These are phyloP conservation scores for Triplophysa siluroides DNA, from an alignment of 2,113 vertebrate genomes.

Conservation along the genomic window DNA sequence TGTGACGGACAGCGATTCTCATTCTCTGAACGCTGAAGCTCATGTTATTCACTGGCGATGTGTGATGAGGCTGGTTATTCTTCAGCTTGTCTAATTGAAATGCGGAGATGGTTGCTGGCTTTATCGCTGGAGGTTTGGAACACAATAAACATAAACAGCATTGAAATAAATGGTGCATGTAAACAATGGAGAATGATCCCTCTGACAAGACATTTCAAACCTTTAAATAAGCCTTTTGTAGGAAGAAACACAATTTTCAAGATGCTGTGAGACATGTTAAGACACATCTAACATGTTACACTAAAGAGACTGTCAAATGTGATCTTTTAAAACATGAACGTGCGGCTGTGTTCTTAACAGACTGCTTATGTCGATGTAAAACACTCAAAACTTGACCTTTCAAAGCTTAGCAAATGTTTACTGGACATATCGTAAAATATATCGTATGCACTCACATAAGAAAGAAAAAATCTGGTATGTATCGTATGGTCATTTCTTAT, in stretches of 20 bases:
- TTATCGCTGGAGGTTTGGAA: slow-evolving; percentile 5
- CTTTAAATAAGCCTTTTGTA: not conserved
- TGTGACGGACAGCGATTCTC: slow-evolving; percentile 24
- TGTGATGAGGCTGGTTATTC: not conserved
- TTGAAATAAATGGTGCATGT: slow-evolving; percentile 3
- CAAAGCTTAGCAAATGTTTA: no score
- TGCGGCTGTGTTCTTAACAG: no score
- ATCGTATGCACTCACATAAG: no score
- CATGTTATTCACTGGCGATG: slow-evolving; percentile 18
- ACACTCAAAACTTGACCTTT: no score
- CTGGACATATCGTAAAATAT: no score
- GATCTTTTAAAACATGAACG: not conserved
- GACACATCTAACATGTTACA: not conserved
- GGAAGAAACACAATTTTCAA: not conserved
- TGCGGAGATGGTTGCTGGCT: slow-evolving; percentile 9
- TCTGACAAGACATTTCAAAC: not conserved
- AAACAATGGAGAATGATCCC: not conserved
- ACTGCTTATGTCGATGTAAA: no score
- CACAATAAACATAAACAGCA: not conserved
- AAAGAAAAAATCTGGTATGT: no score
- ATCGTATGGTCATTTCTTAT: no score
- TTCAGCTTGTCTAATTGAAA: slow-evolving; percentile 22
- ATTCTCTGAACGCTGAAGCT: slow-evolving; percentile 6
- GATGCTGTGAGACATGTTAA: not conserved
- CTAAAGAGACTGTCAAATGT: not conserved